phyloP scores from a whole-genome alignment of 2,797 vertebrate species.

The Diglossa cyanea region DNA sequence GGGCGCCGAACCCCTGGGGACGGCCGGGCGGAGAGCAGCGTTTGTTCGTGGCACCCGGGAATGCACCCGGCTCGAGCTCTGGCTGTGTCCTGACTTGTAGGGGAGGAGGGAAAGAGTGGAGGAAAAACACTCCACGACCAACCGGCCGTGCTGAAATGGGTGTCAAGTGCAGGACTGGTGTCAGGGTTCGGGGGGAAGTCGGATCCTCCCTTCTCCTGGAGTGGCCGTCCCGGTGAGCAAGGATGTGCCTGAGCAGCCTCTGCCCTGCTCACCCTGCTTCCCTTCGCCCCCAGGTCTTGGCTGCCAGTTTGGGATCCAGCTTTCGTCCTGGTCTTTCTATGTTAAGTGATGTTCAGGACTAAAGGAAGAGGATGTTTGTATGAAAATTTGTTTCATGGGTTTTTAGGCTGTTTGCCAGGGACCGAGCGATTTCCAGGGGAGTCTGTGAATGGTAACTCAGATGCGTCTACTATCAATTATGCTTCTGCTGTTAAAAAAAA shows the following conservation, averaged over 20 bases:
- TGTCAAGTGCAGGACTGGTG: background rate
- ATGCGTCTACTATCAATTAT: accelerated
- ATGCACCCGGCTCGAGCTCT: background rate
- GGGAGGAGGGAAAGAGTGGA: too few species aligned
- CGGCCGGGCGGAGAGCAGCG: background rate
- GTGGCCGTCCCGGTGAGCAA: background rate
- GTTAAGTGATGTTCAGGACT: background rate
- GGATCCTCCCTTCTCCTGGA: too few species aligned
- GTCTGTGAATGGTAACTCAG: background rate
- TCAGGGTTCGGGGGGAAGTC: too few species aligned
- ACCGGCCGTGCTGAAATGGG: too few species aligned
- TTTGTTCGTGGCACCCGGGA: background rate
- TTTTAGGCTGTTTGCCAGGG: background rate
- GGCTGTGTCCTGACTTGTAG: too few species aligned
- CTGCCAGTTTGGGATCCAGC: background rate
- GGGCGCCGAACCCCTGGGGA: background rate
- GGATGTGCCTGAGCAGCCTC: background rate
- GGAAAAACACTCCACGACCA: accelerated
- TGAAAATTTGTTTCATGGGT: background rate
- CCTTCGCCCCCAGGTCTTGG: background rate
- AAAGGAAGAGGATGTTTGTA: background rate
- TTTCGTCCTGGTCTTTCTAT: background rate
- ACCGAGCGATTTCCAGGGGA: background rate
- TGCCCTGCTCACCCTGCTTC: background rate
- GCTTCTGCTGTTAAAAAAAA: background rate